Conservation (phyloP, 1,140 invertebrate genomes). For the Chlorops oryzae region DNA sequence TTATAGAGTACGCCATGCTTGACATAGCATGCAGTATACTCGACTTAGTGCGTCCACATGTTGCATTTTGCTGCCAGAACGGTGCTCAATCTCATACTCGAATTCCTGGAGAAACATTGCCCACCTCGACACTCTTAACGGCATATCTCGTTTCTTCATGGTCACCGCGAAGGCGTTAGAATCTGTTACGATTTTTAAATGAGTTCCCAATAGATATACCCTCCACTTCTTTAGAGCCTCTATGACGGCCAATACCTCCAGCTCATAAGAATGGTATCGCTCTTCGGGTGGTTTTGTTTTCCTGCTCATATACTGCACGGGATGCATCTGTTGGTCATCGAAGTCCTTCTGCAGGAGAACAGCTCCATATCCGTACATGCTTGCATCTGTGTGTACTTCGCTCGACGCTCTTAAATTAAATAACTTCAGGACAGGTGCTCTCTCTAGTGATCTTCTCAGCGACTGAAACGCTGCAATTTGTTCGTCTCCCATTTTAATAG, state of each 20-base stretch:
- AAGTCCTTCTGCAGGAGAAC: slow-evolving; percentile 22
- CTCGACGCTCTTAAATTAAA: slow-evolving; percentile 23
- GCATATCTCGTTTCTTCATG: slow-evolving; percentile 34
- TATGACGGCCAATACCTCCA: slow-evolving; percentile 28
- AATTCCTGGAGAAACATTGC: slow-evolving; percentile 22
- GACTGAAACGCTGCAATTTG: no score
- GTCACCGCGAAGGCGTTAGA: slow-evolving; percentile 34
- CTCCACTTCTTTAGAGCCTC: slow-evolving; percentile 23
- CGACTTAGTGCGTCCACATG: no score
- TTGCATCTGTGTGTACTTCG: slow-evolving; percentile 17
- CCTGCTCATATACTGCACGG: slow-evolving; percentile 24
- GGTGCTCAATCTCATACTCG: slow-evolving; percentile 18
- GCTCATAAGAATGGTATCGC: slow-evolving; percentile 27
- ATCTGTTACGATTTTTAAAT: slow-evolving; percentile 19
- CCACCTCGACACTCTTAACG: slow-evolving; percentile 29
- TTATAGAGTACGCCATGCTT: slow-evolving; percentile 1
- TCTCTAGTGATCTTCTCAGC: no score
- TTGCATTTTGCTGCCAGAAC: no score
- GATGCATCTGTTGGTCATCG: slow-evolving; percentile 10
- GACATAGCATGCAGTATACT: neutral
- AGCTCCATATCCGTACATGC: slow-evolving; percentile 16
- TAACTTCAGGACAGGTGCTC: slow-evolving; percentile 21
- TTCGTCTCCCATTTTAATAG: no score
- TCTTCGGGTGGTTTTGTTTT: slow-evolving; percentile 29
- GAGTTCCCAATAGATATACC: slow-evolving; percentile 12